Evolutionary conservation across 2,888 invertebrate species (phyloP).

Genomic region (Trachelus tabidus): DNA sequence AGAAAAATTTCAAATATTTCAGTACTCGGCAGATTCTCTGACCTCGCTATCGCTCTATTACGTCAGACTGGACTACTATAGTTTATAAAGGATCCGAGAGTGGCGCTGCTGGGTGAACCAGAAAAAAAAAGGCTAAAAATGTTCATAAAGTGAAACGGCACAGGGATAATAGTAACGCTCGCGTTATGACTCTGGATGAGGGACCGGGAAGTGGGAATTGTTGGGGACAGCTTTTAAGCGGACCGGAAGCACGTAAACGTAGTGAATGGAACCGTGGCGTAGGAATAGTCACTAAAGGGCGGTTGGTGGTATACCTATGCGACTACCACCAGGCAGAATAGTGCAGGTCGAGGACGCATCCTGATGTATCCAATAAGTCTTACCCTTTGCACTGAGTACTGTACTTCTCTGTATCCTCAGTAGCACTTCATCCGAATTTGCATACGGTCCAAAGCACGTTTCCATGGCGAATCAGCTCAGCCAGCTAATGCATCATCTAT

Average conservation of each 20-base stretch:
- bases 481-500: conserved; percentile 71
- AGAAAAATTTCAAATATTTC: background rate
- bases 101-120: background rate
- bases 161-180: background rate
- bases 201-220: background rate
- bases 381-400: conserved; percentile 65
- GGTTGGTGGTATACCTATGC: background rate
- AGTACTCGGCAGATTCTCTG: background rate
- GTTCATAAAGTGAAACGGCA: background rate
- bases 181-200: background rate
- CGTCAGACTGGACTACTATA: background rate
- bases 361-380: conserved; percentile 71
- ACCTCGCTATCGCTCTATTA: background rate
- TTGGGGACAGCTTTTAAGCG: background rate
- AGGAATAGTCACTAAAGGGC: background rate
- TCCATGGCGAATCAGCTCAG: conserved; percentile 71
- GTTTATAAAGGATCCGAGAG: background rate
- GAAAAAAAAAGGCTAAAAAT: background rate
- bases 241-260: background rate
- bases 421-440: conserved; percentile 71
- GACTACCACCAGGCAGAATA: conserved; percentile 14
- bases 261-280: background rate
- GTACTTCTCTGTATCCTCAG: conserved; percentile 67
- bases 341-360: conserved; percentile 55
- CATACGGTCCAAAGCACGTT: conserved; percentile 70